Percentiles rank a stretch among this genome's conserved stretches.
Conservation (phyloP, 2,888 invertebrate genomes). For the Eretmocerus hayati region DNA sequence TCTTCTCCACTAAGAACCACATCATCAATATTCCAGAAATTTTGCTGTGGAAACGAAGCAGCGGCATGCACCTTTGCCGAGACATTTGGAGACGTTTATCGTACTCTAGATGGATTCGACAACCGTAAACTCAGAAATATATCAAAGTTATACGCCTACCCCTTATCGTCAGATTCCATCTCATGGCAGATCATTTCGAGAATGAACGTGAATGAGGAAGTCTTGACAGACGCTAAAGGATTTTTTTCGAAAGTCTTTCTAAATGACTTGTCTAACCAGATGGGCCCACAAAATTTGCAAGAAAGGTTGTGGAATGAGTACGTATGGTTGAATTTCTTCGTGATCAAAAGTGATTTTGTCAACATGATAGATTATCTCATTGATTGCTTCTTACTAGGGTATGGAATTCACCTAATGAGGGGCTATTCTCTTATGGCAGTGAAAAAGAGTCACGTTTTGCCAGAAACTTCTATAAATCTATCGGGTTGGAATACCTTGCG, state of each 20-base stretch:
- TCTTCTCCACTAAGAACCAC: too few relatives aligned
- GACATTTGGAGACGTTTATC: constrained; percentile 11
- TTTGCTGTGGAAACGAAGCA: constrained; percentile 6
- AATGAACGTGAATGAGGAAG: constrained; percentile 11
- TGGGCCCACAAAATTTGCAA: constrained; percentile 8
- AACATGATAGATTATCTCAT: too few relatives aligned
- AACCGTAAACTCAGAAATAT: constrained; percentile 14
- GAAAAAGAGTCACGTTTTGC: constrained; percentile 12
- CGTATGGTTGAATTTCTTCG: not conserved
- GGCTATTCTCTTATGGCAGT: constrained; percentile 13
- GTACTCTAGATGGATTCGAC: constrained; percentile 8
- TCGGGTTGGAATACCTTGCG: constrained; percentile 11
- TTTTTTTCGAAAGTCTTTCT: constrained; percentile 15
- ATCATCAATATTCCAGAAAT: constrained; percentile 20
- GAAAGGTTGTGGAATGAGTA: constrained; percentile 11
- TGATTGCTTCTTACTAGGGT: constrained; percentile 9
- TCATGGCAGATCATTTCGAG: constrained; percentile 12
- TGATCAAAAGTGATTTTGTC: not conserved
- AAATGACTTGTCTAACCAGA: constrained; percentile 6
- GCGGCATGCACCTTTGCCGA: constrained; percentile 10
- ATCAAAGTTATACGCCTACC: constrained; percentile 14
- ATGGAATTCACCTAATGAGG: constrained; percentile 1
- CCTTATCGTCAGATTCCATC: constrained; percentile 9
- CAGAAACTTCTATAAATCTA: constrained; percentile 8
- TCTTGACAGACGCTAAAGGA: constrained; percentile 2